Evolutionary conservation across 2,797 vertebrate genomes (phyloP).

Genomic region (Momotus momota): DNA sequence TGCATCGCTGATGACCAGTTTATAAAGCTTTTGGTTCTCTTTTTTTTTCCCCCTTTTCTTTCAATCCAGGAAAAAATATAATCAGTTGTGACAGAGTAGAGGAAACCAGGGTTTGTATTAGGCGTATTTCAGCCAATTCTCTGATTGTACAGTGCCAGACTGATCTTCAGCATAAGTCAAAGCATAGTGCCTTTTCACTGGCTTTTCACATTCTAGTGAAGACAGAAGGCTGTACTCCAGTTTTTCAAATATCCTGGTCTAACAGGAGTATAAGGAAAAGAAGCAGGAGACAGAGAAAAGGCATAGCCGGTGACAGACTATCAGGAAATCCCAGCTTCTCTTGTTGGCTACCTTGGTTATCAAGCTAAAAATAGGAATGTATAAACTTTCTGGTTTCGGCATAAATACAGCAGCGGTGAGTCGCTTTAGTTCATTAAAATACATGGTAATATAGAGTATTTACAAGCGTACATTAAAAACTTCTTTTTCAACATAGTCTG

Average conservation of each 20-base stretch:
- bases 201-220: background rate
- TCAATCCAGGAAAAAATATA: background rate
- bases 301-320: background rate
- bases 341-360: background rate
- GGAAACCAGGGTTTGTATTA: background rate
- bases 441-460: background rate
- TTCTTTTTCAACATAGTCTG: background rate
- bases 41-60: fast-evolving
- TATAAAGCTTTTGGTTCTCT: background rate
- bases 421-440: background rate
- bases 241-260: background rate
- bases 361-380: background rate
- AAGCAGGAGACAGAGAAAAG: background rate
- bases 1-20: background rate
- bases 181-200: background rate
- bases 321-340: background rate
- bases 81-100: background rate
- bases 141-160: background rate
- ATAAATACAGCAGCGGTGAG: background rate
- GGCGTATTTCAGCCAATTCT: background rate
- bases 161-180: background rate
- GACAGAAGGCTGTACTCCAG: background rate
- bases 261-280: background rate
- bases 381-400: background rate
- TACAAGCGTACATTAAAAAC: background rate